Evolutionary conservation across 2,888 invertebrate genomes (phyloP), one percentile per base, ranked within the genome.

Genomic region (Lumbricus terrestris): DNA sequence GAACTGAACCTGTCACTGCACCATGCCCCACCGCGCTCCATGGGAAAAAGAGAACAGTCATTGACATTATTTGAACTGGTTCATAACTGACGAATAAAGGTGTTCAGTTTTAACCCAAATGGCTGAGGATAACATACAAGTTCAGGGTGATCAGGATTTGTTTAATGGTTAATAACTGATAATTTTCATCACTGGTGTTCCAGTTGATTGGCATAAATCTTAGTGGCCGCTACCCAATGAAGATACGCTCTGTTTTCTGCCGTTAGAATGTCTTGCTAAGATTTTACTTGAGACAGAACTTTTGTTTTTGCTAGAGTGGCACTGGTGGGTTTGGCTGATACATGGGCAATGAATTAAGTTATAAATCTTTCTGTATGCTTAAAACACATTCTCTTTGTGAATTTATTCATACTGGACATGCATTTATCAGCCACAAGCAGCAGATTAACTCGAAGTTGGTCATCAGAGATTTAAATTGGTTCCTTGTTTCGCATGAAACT

Each of bases 311-410:
- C 54, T 54, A 5, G 29, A n/a, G n/a, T n/a, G 54, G 23, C 54
- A 54, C 54, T 8, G 23, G 23, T 54, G 29, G 11, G n/a, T 13
- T n/a, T 29, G n/a, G 11, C 69, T n/a, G 69, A n/a, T n/a, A 69
- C 16, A 13, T 69, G 16, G 69, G 2, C 13, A 16, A n/a, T 69
- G n/a, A 69, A 69, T 69, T 69, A 69, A 69, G 29, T 69, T n/a
- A 6, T 3, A 69, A 29, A 69, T 8, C 69, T 69, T 29, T 34
- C 47, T 89, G 35, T 69, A 23, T 89, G 37, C 34, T 89, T 89
- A n/a, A n/a, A n/a, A 20, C 34, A 69, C 18, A 47, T 34, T 89
- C 47, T 54, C 42, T 89, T 89, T 82, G 82, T 89, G n/a, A n/a
- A 69, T 23, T 54, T 54, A 54, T 54, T 54, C 54, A 54, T 54